A percentile compares a stretch with the other conserved stretches of the same genome.
phyloP scores from a whole-genome alignment of 2,888 invertebrate genomes.

The Tipula vernalis region DNA sequence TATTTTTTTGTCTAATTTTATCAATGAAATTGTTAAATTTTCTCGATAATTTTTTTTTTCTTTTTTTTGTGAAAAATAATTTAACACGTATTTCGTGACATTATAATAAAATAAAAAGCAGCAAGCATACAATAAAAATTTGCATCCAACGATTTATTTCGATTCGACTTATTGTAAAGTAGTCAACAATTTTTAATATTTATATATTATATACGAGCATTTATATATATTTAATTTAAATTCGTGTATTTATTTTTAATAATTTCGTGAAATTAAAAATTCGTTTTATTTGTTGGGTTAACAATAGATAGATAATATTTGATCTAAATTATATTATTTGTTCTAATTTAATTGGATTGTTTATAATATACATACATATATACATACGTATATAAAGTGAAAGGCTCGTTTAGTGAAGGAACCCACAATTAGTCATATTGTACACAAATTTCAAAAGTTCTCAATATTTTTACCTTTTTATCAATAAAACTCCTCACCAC shows the following conservation, averaged over 20 bases:
- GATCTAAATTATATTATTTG: background rate
- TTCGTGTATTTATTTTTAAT: background rate
- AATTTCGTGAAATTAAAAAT: background rate
- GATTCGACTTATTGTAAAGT: background rate
- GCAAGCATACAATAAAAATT: background rate
- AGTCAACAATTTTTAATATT: background rate
- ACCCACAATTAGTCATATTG: background rate
- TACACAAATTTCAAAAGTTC: background rate
- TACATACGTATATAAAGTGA: background rate
- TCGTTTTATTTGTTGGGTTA: background rate
- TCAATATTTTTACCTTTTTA: background rate
- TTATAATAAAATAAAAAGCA: background rate
- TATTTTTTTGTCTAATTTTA: background rate
- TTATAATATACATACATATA: background rate
- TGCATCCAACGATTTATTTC: background rate
- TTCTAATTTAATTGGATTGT: background rate
- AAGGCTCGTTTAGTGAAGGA: background rate
- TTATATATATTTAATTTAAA: background rate
- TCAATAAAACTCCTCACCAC: background rate
- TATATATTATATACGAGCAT: background rate
- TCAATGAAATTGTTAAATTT: background rate
- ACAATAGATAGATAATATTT: background rate
- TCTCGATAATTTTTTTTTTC: background rate
- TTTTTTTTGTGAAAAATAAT: background rate
- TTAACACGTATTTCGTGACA: constrained; percentile 4